phyloP scores from a whole-genome alignment of 2,888 invertebrate species.

The Agrotis clavis region DNA sequence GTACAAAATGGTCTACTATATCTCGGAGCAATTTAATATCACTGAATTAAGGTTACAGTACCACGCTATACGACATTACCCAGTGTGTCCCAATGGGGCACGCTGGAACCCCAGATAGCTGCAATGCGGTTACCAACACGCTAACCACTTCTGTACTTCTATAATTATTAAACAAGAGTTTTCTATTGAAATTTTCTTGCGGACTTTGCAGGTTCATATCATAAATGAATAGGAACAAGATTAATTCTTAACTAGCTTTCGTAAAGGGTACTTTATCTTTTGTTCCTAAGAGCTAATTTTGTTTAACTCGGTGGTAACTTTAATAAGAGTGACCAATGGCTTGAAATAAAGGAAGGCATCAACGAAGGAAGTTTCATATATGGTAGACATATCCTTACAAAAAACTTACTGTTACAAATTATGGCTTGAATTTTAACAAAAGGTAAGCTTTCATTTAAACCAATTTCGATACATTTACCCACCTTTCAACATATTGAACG shows the following conservation, averaged over 20 bases:
- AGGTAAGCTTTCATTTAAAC: background rate
- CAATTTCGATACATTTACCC: background rate
- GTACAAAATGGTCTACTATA: slow-evolving; percentile 26
- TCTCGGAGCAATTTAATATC: slow-evolving; percentile 48
- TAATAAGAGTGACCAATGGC: too few relatives aligned
- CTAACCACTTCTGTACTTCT: slow-evolving; percentile 40
- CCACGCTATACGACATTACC: slow-evolving; percentile 47
- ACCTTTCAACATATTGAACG: background rate
- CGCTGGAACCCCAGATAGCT: slow-evolving; percentile 56
- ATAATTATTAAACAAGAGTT: slow-evolving; percentile 51
- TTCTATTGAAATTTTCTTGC: slow-evolving; percentile 38
- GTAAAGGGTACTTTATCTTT: background rate
- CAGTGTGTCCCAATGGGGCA: slow-evolving; percentile 61
- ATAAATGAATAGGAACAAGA: background rate
- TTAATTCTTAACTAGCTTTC: background rate
- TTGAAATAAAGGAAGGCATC: too few relatives aligned
- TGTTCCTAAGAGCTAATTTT: background rate
- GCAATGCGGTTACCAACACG: slow-evolving; percentile 66
- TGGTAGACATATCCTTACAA: too few relatives aligned
- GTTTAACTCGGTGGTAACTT: background rate
- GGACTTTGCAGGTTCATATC: slow-evolving; percentile 15
- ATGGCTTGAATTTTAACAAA: background rate
- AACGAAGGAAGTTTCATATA: too few relatives aligned
- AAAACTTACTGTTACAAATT: background rate
- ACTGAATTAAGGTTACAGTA: slow-evolving; percentile 52